phyloP scores from a whole-genome alignment of 2,888 invertebrate species.

The Neoitamus cyanurus region DNA sequence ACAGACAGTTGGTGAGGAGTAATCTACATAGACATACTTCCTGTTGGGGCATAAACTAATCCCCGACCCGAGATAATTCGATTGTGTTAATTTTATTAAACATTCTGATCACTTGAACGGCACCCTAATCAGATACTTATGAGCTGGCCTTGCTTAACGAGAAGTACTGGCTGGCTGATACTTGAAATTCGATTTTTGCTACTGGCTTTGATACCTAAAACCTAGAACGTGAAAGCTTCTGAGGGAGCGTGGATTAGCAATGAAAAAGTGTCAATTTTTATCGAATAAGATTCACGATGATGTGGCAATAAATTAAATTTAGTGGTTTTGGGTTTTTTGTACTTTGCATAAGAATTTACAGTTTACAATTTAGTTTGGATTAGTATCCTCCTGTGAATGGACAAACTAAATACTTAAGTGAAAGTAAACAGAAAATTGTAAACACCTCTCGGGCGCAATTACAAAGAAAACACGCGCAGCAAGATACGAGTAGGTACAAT shows the following conservation, averaged over 20 bases:
- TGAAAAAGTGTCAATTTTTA: not conserved
- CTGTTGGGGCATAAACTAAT: not conserved
- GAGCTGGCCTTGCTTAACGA: not conserved
- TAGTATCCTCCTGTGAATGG: no score
- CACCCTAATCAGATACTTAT: not conserved
- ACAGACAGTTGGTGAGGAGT: not conserved
- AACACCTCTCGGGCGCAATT: no score
- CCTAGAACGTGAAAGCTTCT: not conserved
- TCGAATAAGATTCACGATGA: no score
- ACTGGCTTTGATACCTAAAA: not conserved
- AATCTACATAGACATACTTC: not conserved
- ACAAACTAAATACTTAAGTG: no score
- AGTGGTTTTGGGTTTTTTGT: no score
- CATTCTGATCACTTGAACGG: not conserved
- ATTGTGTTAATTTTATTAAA: not conserved
- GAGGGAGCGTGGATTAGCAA: not conserved
- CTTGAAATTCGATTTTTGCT: not conserved
- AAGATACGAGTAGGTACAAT: no score
- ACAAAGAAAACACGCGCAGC: no score
- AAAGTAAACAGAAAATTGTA: no score
- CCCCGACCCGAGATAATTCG: not conserved
- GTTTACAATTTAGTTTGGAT: no score
- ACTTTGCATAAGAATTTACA: no score
- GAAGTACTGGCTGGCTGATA: not conserved
- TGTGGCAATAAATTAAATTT: no score